Evolutionary conservation across 2,797 vertebrate species (phyloP).

Genomic region (Peromyscus aztecus): DNA sequence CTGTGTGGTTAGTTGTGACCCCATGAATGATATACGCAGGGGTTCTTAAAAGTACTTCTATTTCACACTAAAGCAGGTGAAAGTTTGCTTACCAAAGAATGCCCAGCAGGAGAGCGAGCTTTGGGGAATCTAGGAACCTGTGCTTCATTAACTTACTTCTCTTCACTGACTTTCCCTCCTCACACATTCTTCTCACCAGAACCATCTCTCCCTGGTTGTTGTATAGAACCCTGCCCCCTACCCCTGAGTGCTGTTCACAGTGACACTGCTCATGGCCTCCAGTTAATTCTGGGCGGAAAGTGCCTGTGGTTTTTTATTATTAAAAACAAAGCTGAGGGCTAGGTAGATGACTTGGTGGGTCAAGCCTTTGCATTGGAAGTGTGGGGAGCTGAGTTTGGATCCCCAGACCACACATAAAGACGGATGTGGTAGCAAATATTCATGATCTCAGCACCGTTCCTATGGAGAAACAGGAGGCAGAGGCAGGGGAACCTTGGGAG

Average conservation of each 20-base stretch:
- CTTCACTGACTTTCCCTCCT: neutral
- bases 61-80: neutral
- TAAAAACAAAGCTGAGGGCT: conserved; percentile 22
- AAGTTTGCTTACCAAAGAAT: conserved; percentile 21
- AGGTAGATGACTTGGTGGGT: neutral
- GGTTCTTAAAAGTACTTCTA: neutral
- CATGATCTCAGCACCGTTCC: neutral
- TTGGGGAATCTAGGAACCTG: neutral
- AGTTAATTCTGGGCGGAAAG: conserved; percentile 72
- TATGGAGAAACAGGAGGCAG: neutral
- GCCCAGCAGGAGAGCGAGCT: neutral
- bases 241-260: neutral
- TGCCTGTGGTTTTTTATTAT: conserved; percentile 22
- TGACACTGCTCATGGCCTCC: neutral
- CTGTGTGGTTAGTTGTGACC: neutral
- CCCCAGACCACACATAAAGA: neutral
- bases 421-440: too few relatives aligned
- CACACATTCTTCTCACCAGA: neutral
- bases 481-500: neutral
- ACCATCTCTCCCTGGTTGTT: neutral
- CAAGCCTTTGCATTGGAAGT: neutral
- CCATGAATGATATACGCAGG: neutral
- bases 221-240: neutral
- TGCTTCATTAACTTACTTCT: neutral
- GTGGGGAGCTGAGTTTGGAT: neutral